Base-by-base conservation (phyloP, 2,888 invertebrate genomes). In the Lapara coniferarum region DNA sequence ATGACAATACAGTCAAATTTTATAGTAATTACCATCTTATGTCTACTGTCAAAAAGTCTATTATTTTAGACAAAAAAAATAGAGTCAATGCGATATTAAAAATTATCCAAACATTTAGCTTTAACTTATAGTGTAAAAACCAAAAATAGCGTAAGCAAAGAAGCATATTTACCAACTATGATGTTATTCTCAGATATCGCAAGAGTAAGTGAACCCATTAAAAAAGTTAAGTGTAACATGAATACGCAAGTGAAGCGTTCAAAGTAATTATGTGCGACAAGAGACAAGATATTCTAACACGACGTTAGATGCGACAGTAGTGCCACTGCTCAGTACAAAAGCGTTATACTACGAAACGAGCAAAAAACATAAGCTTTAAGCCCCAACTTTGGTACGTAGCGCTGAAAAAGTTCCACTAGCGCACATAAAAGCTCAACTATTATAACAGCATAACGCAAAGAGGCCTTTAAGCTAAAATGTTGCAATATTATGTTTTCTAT, bases 391-490 rank as follows among this genome's bases (percentile, higher is more conserved):
- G 75, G 75, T 74, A 63, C 71, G 75, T 71, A 71, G 69, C 78
- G 77, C 78, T 77, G 80, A 81, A 85, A 85, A 87, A 86, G 80
- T 86, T 85, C 75, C 70, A 67, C 25, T 72, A 70, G 76, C 77
- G 73, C 72, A 75, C 79, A 79, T 84, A 83, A 86, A 84, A 81
- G 79, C 80, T 75, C 75, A 75, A 82, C 83, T 83, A 82, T 81
- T 81, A 86, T 85, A 82, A 85, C 82, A 83, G 81, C 76, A 81
- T 78, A 79, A 79, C 76, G 82, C 79, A 77, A 78, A 82, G 79
- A 80, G 76, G 80, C 79, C 74, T 82, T 78, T 74, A 80, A 74
- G 77, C 73, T 74, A 71, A 80, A 81, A 82, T 79, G 77, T 73
- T 72, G 67, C 66, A 73, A 70, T 70, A 75, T 74, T 77, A 73